Evolutionary conservation across 2,888 invertebrate species (phyloP).

Genomic region (Dendrolimus houi): DNA sequence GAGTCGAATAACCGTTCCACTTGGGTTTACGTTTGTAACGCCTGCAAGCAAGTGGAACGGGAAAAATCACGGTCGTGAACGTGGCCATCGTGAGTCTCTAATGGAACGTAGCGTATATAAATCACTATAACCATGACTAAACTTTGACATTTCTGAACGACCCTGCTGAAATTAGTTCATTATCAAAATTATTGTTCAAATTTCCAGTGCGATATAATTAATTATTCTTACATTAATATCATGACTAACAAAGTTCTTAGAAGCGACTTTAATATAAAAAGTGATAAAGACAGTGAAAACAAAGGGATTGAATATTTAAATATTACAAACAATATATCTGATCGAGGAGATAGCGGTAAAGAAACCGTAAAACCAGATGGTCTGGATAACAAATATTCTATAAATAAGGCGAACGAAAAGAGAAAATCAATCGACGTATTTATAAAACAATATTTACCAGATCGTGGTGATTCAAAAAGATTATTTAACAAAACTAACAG

Average conservation of each 20-base stretch:
- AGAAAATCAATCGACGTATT: background rate
- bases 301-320: background rate
- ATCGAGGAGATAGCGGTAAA: background rate
- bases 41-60: too few relatives aligned
- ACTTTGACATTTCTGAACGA: too few relatives aligned
- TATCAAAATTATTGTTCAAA: background rate
- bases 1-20: too few relatives aligned
- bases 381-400: background rate
- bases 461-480: slow-evolving; percentile 22
- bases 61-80: too few relatives aligned
- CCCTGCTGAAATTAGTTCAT: too few relatives aligned
- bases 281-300: background rate
- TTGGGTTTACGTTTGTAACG: too few relatives aligned
- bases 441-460: slow-evolving; percentile 11
- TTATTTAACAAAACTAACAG: background rate
- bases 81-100: too few relatives aligned
- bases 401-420: background rate
- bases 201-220: background rate
- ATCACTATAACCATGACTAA: too few relatives aligned
- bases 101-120: too few relatives aligned
- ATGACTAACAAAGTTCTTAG: background rate
- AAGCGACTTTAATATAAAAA: background rate
- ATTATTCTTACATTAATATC: background rate
- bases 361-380: background rate
- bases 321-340: background rate